Percentiles rank a stretch among this genome's conserved stretches.
Evolutionary conservation across 2,113 vertebrate species (phyloP).

Genomic region (Lepus europaeus): DNA sequence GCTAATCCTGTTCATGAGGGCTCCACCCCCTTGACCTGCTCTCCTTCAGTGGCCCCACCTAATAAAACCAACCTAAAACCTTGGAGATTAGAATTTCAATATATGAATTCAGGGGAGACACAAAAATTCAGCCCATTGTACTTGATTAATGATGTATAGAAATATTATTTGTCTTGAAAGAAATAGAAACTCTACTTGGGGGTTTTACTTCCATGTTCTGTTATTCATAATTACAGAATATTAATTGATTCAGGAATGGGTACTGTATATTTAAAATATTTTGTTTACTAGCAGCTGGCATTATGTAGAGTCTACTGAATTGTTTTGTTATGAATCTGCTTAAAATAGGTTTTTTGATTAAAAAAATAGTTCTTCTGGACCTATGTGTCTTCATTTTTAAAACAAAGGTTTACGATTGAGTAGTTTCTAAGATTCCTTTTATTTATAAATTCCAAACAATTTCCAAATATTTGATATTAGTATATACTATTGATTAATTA

Average conservation of each 20-base stretch:
- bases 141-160: neutral
- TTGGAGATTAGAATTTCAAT: neutral
- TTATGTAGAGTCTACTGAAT: neutral
- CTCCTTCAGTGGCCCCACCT: neutral
- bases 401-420: neutral
- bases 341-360: neutral
- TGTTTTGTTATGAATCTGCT: neutral
- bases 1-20: neutral
- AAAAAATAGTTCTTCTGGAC: neutral
- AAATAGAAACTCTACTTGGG: neutral
- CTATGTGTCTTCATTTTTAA: neutral
- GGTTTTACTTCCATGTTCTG: constrained; percentile 29
- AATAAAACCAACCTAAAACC: neutral
- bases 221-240: constrained; percentile 28
- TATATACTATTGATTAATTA: constrained; percentile 11
- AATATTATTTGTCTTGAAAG: constrained; percentile 5
- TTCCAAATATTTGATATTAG: neutral
- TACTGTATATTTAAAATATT: neutral
- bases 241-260: neutral
- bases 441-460: constrained; percentile 18
- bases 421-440: neutral
- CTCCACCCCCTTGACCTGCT: neutral
- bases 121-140: neutral
- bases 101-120: neutral
- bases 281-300: neutral